Percentiles rank a stretch among this genome's conserved stretches.
Evolutionary conservation across 2,113 vertebrate genomes (phyloP).

Genomic region (Gallinago paraguaiae): DNA sequence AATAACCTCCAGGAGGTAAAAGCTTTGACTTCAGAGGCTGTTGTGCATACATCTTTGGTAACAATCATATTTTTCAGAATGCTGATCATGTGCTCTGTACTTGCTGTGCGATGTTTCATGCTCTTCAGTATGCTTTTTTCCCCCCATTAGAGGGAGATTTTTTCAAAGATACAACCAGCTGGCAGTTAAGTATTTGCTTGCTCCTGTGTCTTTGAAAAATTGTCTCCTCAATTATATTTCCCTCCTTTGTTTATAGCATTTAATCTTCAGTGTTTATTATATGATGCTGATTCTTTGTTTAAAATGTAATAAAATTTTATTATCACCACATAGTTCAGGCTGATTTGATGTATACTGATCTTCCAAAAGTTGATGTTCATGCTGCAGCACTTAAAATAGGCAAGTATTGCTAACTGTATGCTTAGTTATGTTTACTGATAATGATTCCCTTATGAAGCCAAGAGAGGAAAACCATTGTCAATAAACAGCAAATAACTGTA

Average conservation of each 20-base stretch:
- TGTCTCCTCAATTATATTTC: not conserved
- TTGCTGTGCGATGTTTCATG: not conserved
- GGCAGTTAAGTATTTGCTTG: not conserved
- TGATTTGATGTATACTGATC: not conserved
- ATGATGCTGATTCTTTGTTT: not conserved
- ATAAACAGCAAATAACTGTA: not conserved
- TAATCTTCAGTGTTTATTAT: not conserved
- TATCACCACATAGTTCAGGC: not conserved
- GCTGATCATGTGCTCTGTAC: not conserved
- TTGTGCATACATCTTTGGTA: not conserved
- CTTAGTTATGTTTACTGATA: not conserved
- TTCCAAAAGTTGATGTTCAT: not conserved
- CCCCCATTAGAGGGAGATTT: not conserved
- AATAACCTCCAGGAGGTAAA: conserved; percentile 91
- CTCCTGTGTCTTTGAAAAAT: not conserved
- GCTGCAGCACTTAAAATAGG: not conserved
- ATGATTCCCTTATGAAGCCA: not conserved
- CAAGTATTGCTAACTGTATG: not conserved
- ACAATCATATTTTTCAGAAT: not conserved
- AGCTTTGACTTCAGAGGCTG: not conserved
- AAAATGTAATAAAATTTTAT: not conserved
- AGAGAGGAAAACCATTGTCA: not conserved
- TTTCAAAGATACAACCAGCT: not conserved
- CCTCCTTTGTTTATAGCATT: not conserved
- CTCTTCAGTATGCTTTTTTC: not conserved